phyloP scores from a whole-genome alignment of 2,797 vertebrate species.

The Heliangelus exortis region DNA sequence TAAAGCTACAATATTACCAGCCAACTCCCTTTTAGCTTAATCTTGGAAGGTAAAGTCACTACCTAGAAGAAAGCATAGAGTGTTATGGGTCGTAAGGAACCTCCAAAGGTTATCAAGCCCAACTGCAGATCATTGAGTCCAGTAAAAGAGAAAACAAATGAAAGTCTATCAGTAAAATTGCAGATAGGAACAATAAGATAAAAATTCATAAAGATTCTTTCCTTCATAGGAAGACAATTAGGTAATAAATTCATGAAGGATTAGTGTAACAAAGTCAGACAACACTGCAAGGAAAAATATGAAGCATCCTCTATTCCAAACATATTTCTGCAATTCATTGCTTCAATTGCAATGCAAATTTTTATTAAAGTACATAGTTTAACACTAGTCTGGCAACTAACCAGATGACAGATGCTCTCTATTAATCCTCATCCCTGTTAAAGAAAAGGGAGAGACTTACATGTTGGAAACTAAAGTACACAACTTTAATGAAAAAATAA shows the following conservation, averaged over 20 bases:
- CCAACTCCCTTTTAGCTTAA: background rate
- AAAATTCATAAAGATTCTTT: background rate
- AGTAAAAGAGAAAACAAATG: background rate
- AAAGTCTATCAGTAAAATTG: background rate
- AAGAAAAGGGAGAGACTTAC: no score
- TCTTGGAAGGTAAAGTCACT: background rate
- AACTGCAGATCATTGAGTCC: no score
- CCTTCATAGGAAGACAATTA: background rate
- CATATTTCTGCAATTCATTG: background rate
- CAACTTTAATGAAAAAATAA: no score
- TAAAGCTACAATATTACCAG: background rate
- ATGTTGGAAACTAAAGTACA: no score
- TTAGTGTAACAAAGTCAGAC: background rate
- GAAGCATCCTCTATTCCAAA: background rate
- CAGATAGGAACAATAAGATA: background rate
- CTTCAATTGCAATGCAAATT: background rate
- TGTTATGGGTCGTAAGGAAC: no score
- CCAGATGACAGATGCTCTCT: no score
- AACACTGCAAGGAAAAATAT: background rate
- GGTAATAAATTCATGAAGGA: background rate
- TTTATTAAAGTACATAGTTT: background rate
- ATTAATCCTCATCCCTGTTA: no score
- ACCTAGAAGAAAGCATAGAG: background rate
- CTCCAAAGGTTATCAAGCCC: no score
- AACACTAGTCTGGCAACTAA: no score